Percentiles rank a stretch among this genome's conserved stretches.
These are phyloP conservation scores for Hetaerina americana DNA, from an alignment of 1,140 invertebrate genomes.

Conservation along the genomic window DNA sequence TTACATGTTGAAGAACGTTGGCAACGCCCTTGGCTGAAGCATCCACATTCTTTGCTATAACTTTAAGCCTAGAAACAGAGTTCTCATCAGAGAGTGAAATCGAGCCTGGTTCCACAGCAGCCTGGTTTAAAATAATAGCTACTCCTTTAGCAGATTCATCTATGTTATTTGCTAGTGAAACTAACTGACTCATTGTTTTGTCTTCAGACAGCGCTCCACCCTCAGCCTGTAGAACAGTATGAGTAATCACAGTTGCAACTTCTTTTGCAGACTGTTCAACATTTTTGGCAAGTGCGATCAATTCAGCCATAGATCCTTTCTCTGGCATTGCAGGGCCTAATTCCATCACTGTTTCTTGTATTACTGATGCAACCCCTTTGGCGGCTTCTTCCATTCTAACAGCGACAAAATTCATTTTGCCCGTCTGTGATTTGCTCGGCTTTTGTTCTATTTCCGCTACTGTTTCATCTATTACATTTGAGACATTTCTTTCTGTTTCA, in stretches of 20 bases:
- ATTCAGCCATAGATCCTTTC: neutral
- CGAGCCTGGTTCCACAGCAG: constrained; percentile 13
- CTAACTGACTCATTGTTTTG: neutral
- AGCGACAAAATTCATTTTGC: neutral
- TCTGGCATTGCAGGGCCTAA: neutral
- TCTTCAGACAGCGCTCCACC: neutral
- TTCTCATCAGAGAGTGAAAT: neutral
- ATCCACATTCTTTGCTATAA: constrained; percentile 17
- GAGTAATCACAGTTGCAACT: neutral
- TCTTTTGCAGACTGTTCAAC: neutral
- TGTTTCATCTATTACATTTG: constrained; percentile 6
- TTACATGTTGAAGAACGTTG: constrained; percentile 16
- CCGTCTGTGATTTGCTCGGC: constrained; percentile 7
- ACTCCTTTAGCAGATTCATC: constrained; percentile 5
- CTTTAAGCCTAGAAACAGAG: constrained; percentile 12
- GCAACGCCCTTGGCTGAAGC: constrained; percentile 14
- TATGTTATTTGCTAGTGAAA: constrained; percentile 2
- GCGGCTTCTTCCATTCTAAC: neutral
- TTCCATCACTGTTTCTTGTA: neutral
- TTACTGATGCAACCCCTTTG: neutral
- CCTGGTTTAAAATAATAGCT: constrained; percentile 7
- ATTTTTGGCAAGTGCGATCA: neutral
- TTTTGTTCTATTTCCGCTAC: constrained; percentile 12
- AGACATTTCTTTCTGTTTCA: constrained; percentile 4
- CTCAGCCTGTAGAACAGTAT: neutral